phyloP scores from a whole-genome alignment of 2,113 vertebrate genomes.

The Corythaeola cristata region DNA sequence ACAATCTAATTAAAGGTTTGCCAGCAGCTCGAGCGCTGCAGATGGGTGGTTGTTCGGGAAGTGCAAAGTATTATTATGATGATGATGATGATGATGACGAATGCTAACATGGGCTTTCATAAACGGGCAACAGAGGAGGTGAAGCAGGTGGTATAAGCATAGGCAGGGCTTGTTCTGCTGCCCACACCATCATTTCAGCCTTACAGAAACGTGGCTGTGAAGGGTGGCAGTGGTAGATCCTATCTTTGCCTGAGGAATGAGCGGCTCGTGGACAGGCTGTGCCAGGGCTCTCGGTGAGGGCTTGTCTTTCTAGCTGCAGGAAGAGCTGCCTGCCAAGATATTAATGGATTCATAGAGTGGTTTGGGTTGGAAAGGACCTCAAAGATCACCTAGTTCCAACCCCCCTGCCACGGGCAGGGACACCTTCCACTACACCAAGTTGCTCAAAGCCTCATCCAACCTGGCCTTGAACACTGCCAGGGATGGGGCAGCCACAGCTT shows the following conservation, averaged over 20 bases:
- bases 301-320: not conserved
- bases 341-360: no score
- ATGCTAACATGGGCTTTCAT: not conserved
- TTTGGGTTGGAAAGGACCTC: no score
- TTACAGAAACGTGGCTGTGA: fast-evolving
- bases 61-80: not conserved
- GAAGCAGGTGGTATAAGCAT: not conserved
- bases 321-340: not conserved
- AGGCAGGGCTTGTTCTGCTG: constrained; percentile 12
- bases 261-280: not conserved
- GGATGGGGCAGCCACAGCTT: no score
- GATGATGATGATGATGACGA: not conserved
- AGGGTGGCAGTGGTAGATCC: not conserved
- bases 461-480: no score
- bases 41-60: constrained; percentile 31
- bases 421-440: no score
- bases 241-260: not conserved
- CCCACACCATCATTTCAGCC: not conserved
- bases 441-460: no score
- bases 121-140: constrained; percentile 23
- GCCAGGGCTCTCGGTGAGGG: not conserved
- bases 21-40: not conserved
- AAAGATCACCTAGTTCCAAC: no score
- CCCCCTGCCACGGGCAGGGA: no score
- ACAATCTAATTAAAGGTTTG: constrained; percentile 49